Conservation (phyloP, 2,797 vertebrate genomes). For the Antrozous pallidus region DNA sequence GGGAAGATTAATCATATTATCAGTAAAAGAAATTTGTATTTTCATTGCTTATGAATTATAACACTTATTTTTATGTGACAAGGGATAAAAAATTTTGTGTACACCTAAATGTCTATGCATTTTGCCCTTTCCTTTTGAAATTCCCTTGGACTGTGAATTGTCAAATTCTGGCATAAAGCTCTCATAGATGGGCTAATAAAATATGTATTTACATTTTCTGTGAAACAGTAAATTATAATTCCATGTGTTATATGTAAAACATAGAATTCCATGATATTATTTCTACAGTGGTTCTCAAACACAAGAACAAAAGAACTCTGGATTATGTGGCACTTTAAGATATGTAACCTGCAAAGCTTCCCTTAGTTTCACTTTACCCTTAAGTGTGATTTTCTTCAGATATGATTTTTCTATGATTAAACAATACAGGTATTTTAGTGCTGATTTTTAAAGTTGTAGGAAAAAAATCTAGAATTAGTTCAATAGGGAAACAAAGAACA, state of each 20-base stretch:
- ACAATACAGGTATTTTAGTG: background rate
- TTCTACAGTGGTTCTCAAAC: background rate
- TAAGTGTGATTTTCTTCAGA: constrained; percentile 32
- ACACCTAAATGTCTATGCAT: background rate
- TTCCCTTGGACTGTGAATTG: background rate
- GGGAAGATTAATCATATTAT: background rate
- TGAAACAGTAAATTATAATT: background rate
- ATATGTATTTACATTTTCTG: background rate
- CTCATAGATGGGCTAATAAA: background rate
- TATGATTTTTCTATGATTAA: constrained; percentile 4
- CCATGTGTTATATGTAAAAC: background rate
- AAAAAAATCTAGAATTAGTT: constrained; percentile 31
- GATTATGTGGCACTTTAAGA: background rate
- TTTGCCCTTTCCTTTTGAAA: constrained; percentile 9
- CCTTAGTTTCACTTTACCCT: background rate
- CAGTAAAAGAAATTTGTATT: background rate
- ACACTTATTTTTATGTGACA: background rate
- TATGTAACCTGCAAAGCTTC: background rate
- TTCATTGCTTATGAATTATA: constrained; percentile 18
- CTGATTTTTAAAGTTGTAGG: background rate
- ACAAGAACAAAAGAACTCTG: background rate
- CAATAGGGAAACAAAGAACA: background rate
- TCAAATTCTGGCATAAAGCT: background rate
- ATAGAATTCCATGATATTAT: background rate
- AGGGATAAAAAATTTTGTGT: background rate